A percentile compares a stretch with the other conserved stretches of the same genome.
phyloP scores from a whole-genome alignment of 2,888 invertebrate species.

The Monopis laevigella region DNA sequence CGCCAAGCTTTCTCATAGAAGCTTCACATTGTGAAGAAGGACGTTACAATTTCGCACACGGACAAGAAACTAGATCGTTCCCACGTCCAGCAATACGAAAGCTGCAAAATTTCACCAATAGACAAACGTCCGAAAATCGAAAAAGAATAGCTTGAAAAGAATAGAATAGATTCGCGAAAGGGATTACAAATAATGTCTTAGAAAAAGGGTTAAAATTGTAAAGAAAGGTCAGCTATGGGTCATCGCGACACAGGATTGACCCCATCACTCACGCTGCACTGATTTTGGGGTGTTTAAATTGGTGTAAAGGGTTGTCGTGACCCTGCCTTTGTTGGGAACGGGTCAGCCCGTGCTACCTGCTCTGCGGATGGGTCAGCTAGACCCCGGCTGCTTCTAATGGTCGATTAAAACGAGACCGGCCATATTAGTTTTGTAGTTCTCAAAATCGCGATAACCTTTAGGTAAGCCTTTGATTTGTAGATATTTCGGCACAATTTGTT shows the following conservation, averaged over 20 bases:
- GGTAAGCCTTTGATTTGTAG: conserved; percentile 22
- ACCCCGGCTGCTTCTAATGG: conserved; percentile 45
- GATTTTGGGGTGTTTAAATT: conserved; percentile 59
- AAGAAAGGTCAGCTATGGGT: conserved; percentile 53
- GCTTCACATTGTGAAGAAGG: conserved; percentile 28
- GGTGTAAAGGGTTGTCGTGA: conserved; percentile 58
- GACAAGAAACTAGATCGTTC: conserved; percentile 59
- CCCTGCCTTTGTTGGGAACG: conserved; percentile 33
- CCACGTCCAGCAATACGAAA: conserved; percentile 37
- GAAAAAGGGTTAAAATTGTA: conserved; percentile 56
- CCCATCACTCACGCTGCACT: conserved; percentile 63
- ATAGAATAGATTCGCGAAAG: conserved; percentile 68
- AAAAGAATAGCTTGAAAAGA: conserved; percentile 46
- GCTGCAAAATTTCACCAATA: conserved; percentile 55
- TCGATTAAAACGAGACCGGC: conserved; percentile 61
- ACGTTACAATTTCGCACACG: conserved; percentile 55
- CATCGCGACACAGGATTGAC: conserved; percentile 55
- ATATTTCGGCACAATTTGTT: conserved; percentile 16
- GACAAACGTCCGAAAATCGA: conserved; percentile 42
- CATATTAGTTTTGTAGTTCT: conserved; percentile 44
- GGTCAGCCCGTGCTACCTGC: conserved; percentile 61
- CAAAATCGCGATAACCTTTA: conserved; percentile 59
- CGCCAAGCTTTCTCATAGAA: conserved; percentile 49
- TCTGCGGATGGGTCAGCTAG: conserved; percentile 33
- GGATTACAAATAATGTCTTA: conserved; percentile 67